Base-by-base conservation (phyloP, 2,888 invertebrate species). In the Mesorhabditis spiculigera region DNA sequence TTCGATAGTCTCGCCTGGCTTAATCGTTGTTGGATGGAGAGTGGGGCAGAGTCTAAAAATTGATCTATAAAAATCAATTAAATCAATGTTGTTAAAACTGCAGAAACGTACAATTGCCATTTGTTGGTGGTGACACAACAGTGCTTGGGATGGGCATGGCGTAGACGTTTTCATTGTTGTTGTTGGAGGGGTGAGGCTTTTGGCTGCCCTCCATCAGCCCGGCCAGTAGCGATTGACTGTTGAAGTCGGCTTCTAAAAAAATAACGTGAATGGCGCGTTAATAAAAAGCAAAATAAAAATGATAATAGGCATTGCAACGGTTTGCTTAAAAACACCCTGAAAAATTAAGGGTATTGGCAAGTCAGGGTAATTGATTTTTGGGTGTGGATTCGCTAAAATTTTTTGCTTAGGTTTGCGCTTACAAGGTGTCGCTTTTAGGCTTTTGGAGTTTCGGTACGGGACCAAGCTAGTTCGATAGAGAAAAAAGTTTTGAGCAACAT, bases 241-340 rank as follows among this genome's bases (percentile, higher is more conserved):
- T 50, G 58, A 50, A 50, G 58, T 50, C 58, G 58, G 58, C 58
- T 50, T 50, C 58, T 50, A 50, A n/a, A 50, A 50, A 50, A 13
- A 13, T 3, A 50, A 28, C 28, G 28, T 28, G 28, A 28, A 28
- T 28, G 28, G 28, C 28, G 28, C 28, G 28, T 28, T 28, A 28
- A 28, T 28, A 28, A 28, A 28, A 28, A 28, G 28, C 28, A 28
- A 28, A 28, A 28, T 28, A 28, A 28, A 28, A 28, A 28, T 28
- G 28, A 1, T 28, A 28, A 28, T 28, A 28, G 28, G 28, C 28
- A 28, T 28, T 28, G 28, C 28, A 28, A 28, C 1, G 28, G 28
- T 28, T 28, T 28, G 28, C 28, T 28, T 3, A 28, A 28, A 28
- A 28, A 28, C n/a, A n/a, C n/a, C 28, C 28, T 28, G 28, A 28